A percentile compares a stretch with the other conserved stretches of the same genome.
These are phyloP conservation scores for Tetropium fuscum DNA, from an alignment of 2,888 invertebrate species.

Conservation along the genomic window DNA sequence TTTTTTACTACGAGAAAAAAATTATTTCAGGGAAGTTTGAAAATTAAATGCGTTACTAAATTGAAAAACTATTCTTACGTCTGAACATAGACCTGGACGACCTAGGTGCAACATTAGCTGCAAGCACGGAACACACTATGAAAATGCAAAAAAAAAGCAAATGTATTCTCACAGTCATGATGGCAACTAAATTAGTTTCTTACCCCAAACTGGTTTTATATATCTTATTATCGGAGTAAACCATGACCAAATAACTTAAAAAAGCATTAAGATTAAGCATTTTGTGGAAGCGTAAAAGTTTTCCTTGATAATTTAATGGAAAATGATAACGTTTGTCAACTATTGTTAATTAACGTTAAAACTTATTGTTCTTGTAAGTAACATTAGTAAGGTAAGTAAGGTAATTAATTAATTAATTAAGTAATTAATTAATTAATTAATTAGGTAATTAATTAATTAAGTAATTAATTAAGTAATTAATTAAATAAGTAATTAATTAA, in stretches of 20 bases:
- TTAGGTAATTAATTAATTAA: too few species aligned
- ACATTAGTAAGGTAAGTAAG: too few species aligned
- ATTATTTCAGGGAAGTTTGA: too few species aligned
- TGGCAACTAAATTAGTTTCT: not conserved
- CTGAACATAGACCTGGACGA: not conserved
- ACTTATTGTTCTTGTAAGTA: too few species aligned
- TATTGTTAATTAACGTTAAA: too few species aligned
- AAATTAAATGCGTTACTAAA: too few species aligned
- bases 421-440: too few species aligned
- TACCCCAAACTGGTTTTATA: not conserved
- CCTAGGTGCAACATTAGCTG: not conserved
- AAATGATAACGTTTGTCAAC: too few species aligned
- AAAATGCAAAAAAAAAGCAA: not conserved
- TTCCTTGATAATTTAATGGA: not conserved
- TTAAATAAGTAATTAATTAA: too few species aligned
- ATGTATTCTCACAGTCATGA: not conserved
- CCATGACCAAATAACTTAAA: constrained; percentile 10
- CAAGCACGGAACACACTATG: not conserved
- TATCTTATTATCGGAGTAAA: constrained; percentile 5
- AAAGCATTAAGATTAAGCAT: constrained; percentile 3
- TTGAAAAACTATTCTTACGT: not conserved
- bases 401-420: too few species aligned
- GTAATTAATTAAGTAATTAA: too few species aligned
- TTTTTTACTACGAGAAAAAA: too few species aligned
- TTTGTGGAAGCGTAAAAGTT: not conserved